A percentile compares a stretch with the other conserved stretches of the same genome.
These are phyloP conservation scores for Rhinichthys klamathensis DNA, from an alignment of 2,113 vertebrate genomes.

Conservation along the genomic window DNA sequence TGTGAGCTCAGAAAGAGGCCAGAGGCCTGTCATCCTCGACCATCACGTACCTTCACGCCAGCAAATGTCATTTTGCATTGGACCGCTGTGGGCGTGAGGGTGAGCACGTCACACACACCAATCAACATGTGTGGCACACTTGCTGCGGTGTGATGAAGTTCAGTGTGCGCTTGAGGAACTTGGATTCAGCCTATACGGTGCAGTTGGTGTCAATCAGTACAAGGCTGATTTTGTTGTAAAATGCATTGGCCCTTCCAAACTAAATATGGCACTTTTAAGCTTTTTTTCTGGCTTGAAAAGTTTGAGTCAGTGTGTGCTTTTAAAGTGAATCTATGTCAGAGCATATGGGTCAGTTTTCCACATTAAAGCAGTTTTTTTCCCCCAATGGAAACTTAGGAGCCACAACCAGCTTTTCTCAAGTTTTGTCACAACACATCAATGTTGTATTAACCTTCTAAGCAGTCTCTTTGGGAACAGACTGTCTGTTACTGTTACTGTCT, in stretches of 20 bases:
- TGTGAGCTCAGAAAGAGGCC: constrained; percentile 50
- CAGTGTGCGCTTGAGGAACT: background rate
- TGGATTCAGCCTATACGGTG: no score
- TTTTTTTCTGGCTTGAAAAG: background rate
- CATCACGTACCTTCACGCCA: constrained; percentile 74
- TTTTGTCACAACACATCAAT: constrained; percentile 24
- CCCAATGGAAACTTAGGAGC: background rate
- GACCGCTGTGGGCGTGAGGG: constrained; percentile 29
- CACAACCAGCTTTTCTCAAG: constrained; percentile 21
- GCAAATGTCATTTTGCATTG: constrained; percentile 71
- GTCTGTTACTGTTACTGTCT: constrained; percentile 36
- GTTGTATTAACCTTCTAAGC: constrained; percentile 55
- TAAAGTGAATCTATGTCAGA: background rate
- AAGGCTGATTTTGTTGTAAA: constrained; percentile 4
- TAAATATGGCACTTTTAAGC: background rate
- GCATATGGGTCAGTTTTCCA: constrained; percentile 16
- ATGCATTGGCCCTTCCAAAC: background rate
- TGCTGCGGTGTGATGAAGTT: constrained; percentile 11
- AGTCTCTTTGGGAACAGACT: constrained; percentile 49
- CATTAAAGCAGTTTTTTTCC: background rate
- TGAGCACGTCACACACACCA: constrained; percentile 32
- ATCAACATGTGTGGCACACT: constrained; percentile 32
- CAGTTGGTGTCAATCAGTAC: background rate
- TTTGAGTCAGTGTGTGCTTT: background rate
- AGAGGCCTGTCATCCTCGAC: constrained; percentile 70